These are phyloP conservation scores for Epinephelus awoara DNA, from an alignment of 2,797 vertebrate genomes.

Conservation along the genomic window DNA sequence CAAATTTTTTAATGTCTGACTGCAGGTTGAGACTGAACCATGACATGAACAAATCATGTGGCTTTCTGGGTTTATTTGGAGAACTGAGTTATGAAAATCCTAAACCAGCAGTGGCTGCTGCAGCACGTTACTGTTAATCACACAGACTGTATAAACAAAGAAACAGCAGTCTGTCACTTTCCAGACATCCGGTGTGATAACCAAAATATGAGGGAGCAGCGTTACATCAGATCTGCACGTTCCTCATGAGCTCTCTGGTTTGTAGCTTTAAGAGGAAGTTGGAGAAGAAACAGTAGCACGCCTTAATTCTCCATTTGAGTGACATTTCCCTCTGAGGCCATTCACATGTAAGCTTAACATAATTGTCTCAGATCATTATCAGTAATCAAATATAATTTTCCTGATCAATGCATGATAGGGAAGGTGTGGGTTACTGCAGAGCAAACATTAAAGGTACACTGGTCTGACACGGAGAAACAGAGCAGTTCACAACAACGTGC, in stretches of 20 bases:
- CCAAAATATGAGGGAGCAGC: not conserved
- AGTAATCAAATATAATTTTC: slow-evolving; percentile 37
- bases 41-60: not conserved
- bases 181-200: slow-evolving; percentile 17
- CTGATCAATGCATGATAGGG: slow-evolving; percentile 24
- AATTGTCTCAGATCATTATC: slow-evolving; percentile 24
- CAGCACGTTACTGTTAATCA: slow-evolving; percentile 14
- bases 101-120: not conserved
- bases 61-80: not conserved
- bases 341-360: slow-evolving; percentile 13
- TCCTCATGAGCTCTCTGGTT: not conserved
- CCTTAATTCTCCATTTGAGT: slow-evolving; percentile 18
- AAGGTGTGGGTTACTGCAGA: slow-evolving; percentile 35
- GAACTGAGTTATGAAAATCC: not conserved
- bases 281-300: not conserved
- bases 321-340: slow-evolving; percentile 34
- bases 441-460: slow-evolving; percentile 36
- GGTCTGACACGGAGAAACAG: slow-evolving; percentile 1
- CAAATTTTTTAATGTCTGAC: not conserved
- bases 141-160: not conserved
- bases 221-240: slow-evolving; percentile 2
- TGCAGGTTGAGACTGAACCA: slow-evolving; percentile 16
- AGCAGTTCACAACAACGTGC: slow-evolving; percentile 8
- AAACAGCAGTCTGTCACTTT: not conserved
- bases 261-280: slow-evolving; percentile 29